A percentile compares a stretch with the other conserved stretches of the same genome.
Evolutionary conservation across 2,113 vertebrate genomes (phyloP).

Genomic region (Plectropomus leopardus): DNA sequence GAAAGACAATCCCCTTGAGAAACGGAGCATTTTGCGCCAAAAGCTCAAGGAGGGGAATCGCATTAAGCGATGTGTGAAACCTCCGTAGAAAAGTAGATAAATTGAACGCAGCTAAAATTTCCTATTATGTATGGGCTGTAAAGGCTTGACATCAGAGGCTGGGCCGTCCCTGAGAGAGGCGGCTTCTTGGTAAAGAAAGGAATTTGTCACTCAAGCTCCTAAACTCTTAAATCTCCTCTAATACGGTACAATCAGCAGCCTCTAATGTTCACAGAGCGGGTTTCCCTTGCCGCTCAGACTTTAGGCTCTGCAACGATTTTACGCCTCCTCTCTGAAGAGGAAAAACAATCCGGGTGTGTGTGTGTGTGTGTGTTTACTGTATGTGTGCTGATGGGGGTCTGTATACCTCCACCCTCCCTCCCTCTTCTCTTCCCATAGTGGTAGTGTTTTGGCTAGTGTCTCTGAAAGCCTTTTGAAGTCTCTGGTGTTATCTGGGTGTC

Average conservation of each 20-base stretch:
- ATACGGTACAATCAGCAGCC: constrained; percentile 73
- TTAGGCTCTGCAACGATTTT: constrained; percentile 63
- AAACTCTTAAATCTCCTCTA: constrained; percentile 74
- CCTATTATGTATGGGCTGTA: constrained; percentile 77
- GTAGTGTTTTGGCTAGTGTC: constrained; percentile 77
- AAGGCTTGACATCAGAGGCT: constrained; percentile 69
- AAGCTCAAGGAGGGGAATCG: constrained; percentile 72
- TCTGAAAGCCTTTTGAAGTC: constrained; percentile 77
- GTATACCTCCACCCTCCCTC: constrained; percentile 37
- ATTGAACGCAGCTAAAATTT: constrained; percentile 83
- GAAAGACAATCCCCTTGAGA: constrained; percentile 83
- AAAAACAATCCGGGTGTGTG: constrained; percentile 66
- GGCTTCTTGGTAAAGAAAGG: constrained; percentile 76
- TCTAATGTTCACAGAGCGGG: constrained; percentile 55
- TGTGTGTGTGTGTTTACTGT: constrained; percentile 32
- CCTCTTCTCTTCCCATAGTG: constrained; percentile 67
- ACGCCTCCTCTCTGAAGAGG: constrained; percentile 69
- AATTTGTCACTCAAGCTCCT: constrained; percentile 75
- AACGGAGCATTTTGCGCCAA: constrained; percentile 64
- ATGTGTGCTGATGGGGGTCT: constrained; percentile 56
- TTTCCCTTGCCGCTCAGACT: constrained; percentile 50
- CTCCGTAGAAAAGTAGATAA: constrained; percentile 74
- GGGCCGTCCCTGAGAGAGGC: constrained; percentile 57
- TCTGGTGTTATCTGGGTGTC: constrained; percentile 76
- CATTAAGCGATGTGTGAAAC: constrained; percentile 82